These are phyloP conservation scores for Cylloceria caligata DNA, from an alignment of 2,888 invertebrate species.

Conservation along the genomic window DNA sequence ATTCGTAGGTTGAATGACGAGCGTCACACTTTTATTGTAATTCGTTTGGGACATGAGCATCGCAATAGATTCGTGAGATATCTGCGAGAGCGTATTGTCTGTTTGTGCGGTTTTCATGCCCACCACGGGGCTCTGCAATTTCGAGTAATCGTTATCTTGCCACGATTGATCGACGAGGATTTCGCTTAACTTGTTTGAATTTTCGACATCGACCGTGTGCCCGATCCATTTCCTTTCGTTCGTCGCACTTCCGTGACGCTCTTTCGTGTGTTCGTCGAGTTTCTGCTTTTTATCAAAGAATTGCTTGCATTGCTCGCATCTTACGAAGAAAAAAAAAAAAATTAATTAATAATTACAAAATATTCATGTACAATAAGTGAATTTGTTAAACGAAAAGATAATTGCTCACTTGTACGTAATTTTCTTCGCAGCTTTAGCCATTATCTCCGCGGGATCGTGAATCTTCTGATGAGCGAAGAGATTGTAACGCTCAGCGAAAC, in stretches of 20 bases:
- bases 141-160: constrained; percentile 68
- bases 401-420: constrained; percentile 71
- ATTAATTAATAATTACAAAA: background rate
- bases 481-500: constrained; percentile 83
- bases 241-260: constrained; percentile 52
- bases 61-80: constrained; percentile 46
- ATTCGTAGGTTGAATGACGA: constrained; percentile 28
- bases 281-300: constrained; percentile 71
- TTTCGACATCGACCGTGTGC: constrained; percentile 40
- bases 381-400: constrained; percentile 11
- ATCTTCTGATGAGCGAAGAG: constrained; percentile 81
- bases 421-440: constrained; percentile 69
- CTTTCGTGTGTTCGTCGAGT: constrained; percentile 70
- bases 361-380: background rate
- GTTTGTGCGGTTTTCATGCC: constrained; percentile 38
- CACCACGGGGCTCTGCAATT: constrained; percentile 56
- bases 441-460: constrained; percentile 75
- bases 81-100: constrained; percentile 60
- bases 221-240: constrained; percentile 51
- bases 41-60: constrained; percentile 39
- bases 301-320: constrained; percentile 71
- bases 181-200: constrained; percentile 1
- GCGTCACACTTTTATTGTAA: constrained; percentile 23
- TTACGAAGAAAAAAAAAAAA: constrained; percentile 49
- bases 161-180: constrained; percentile 55